phyloP scores from a whole-genome alignment of 2,888 invertebrate species.

The Iselma pallidipennis region DNA sequence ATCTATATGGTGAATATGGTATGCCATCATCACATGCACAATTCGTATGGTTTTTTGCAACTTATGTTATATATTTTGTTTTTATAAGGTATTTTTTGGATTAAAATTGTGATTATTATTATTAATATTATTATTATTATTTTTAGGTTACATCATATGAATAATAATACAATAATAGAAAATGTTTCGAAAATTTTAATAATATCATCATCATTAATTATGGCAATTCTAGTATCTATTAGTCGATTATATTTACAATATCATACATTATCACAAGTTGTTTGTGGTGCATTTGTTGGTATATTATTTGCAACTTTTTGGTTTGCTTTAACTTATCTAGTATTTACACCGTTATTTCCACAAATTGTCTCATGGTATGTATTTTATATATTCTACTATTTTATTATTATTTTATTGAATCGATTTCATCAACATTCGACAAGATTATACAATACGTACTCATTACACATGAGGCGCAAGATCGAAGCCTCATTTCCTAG shows the following conservation, averaged over 20 bases:
- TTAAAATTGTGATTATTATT: background rate
- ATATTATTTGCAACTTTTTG: constrained; percentile 74
- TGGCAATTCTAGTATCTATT: constrained; percentile 66
- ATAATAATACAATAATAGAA: constrained; percentile 76
- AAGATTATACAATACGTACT: no score
- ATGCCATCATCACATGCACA: constrained; percentile 94
- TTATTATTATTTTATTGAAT: background rate
- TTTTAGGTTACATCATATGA: constrained; percentile 79
- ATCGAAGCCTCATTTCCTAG: no score
- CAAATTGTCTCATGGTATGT: constrained; percentile 83
- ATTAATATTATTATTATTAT: constrained; percentile 19
- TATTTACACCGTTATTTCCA: constrained; percentile 85
- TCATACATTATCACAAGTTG: constrained; percentile 80
- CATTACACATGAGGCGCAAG: background rate
- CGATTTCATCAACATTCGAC: background rate
- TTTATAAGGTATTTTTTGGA: constrained; percentile 71
- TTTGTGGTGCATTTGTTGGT: constrained; percentile 78
- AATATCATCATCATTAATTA: constrained; percentile 63
- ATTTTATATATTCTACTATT: background rate
- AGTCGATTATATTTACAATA: constrained; percentile 85
- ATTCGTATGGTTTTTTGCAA: constrained; percentile 89
- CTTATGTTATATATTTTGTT: constrained; percentile 83
- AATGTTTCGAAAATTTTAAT: constrained; percentile 72
- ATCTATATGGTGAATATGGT: constrained; percentile 76
- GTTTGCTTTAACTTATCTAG: constrained; percentile 79